Conservation (phyloP, 2,888 invertebrate genomes). For the Xylota sylvarum region DNA sequence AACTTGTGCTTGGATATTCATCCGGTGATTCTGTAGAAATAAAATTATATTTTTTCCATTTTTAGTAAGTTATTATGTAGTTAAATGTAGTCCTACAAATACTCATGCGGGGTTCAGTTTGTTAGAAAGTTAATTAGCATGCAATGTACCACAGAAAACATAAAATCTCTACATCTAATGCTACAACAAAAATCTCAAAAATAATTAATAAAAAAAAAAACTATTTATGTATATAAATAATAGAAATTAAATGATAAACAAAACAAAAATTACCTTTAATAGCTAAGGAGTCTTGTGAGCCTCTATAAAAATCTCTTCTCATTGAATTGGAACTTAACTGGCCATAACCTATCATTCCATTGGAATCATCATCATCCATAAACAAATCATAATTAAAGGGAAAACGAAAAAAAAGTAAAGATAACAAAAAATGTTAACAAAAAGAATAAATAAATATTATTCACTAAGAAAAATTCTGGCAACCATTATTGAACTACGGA, state of each 20-base stretch:
- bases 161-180: slow-evolving; percentile 35
- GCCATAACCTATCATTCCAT: slow-evolving; percentile 87
- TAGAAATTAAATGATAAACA: slow-evolving; percentile 34
- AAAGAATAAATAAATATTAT: slow-evolving; percentile 73
- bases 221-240: slow-evolving; percentile 42
- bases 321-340: slow-evolving; percentile 88
- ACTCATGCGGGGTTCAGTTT: slow-evolving; percentile 21
- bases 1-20: slow-evolving; percentile 86
- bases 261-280: slow-evolving; percentile 89
- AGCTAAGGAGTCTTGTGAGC: slow-evolving; percentile 95
- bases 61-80: slow-evolving; percentile 24
- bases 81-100: not conserved
- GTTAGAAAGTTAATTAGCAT: slow-evolving; percentile 69
- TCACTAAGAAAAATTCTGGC: slow-evolving; percentile 25
- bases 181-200: slow-evolving; percentile 67
- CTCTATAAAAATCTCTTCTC: slow-evolving; percentile 96
- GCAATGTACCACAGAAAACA: slow-evolving; percentile 40
- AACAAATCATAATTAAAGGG: slow-evolving; percentile 72
- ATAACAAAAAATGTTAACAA: slow-evolving; percentile 70
- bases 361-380: slow-evolving; percentile 85
- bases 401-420: slow-evolving; percentile 73
- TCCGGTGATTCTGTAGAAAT: slow-evolving; percentile 84
- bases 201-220: slow-evolving; percentile 44
- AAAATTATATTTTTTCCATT: slow-evolving; percentile 54
- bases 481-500: not conserved